Conservation (phyloP, 2,888 invertebrate species). For the Bedellia somnulentella region DNA sequence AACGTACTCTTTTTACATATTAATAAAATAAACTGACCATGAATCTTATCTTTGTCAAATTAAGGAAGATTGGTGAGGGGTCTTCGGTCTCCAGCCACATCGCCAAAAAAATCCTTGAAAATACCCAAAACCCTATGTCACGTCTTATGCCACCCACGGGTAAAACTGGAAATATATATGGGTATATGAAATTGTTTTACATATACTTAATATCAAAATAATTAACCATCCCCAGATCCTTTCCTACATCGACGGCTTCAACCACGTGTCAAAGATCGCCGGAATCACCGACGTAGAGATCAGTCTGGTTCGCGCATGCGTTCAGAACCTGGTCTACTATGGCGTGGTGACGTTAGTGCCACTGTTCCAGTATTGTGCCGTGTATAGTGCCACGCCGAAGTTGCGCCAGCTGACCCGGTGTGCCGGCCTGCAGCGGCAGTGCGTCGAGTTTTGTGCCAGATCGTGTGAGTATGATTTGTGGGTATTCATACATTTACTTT, state of each 20-base stretch:
- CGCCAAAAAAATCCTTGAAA: no score
- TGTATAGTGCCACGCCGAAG: slow-evolving; percentile 75
- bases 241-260: slow-evolving; percentile 79
- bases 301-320: slow-evolving; percentile 77
- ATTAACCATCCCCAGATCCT: slow-evolving; percentile 55
- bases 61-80: no score
- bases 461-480: slow-evolving; percentile 53
- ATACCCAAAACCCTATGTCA: no score
- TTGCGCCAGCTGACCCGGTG: slow-evolving; percentile 67
- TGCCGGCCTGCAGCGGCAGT: slow-evolving; percentile 67
- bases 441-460: slow-evolving; percentile 69
- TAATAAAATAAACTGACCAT: no score
- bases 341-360: slow-evolving; percentile 75
- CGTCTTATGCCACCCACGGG: no score
- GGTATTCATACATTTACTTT: not conserved
- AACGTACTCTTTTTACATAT: no score
- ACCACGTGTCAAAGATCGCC: slow-evolving; percentile 79
- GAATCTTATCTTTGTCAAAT: no score
- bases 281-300: slow-evolving; percentile 79
- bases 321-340: slow-evolving; percentile 78
- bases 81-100: no score
- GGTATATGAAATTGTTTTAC: not conserved
- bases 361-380: slow-evolving; percentile 81
- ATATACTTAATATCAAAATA: not conserved
- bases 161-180: no score